A percentile compares a stretch with the other conserved stretches of the same genome.
phyloP scores from a whole-genome alignment of 2,797 vertebrate genomes.

The Galago senegalensis region DNA sequence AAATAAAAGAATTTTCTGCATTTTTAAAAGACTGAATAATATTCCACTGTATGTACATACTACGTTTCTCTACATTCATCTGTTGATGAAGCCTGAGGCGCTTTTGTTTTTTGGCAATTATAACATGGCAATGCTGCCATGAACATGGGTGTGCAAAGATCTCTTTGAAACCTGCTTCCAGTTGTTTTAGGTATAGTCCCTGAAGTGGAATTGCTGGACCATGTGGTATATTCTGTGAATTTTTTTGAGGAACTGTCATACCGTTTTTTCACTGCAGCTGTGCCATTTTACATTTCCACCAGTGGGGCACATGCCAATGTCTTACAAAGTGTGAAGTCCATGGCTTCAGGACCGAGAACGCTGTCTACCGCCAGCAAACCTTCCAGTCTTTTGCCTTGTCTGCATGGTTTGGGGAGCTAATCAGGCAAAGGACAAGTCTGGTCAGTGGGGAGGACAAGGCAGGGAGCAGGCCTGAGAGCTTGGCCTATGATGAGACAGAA shows the following conservation, averaged over 20 bases:
- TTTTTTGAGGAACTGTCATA: background rate
- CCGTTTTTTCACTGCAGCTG: background rate
- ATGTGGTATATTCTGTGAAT: too few relatives aligned
- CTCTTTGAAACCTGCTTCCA: background rate
- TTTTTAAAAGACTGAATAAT: background rate
- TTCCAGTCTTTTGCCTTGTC: background rate
- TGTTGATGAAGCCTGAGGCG: background rate
- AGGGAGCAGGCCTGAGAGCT: background rate
- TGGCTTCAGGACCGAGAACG: background rate
- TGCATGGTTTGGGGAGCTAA: background rate
- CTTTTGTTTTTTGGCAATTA: background rate
- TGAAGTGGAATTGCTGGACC: background rate
- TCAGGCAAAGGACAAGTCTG: background rate
- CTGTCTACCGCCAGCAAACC: background rate
- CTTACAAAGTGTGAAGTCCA: background rate
- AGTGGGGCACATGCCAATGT: accelerated
- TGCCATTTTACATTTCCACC: background rate
- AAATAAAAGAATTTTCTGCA: too few relatives aligned
- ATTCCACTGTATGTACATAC: too few relatives aligned
- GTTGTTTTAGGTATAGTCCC: background rate
- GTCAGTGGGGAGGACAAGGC: background rate
- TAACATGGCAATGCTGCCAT: background rate
- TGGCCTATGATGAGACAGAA: background rate
- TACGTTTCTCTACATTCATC: background rate
- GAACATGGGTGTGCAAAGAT: too few relatives aligned